phyloP scores from a whole-genome alignment of 2,113 vertebrate genomes.

The Ramphastos sulfuratus region DNA sequence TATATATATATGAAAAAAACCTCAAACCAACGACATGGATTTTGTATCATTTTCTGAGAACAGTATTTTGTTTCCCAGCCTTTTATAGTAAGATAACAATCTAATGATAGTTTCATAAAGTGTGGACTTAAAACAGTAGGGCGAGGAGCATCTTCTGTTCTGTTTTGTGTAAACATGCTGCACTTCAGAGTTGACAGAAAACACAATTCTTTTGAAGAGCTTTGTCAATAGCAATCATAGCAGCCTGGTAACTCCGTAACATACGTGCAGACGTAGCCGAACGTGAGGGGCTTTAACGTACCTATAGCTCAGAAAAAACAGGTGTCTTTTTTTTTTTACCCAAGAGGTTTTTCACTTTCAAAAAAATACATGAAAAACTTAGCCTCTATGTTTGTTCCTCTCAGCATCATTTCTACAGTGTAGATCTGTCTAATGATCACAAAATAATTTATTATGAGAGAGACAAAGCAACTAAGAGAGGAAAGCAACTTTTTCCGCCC shows the following conservation, averaged over 20 bases:
- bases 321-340: not conserved
- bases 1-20: slow-evolving; percentile 8
- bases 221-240: slow-evolving; percentile 41
- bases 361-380: not conserved
- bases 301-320: not conserved
- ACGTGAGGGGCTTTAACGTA: not conserved
- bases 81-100: slow-evolving; percentile 60
- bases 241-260: not conserved
- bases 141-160: slow-evolving; percentile 55
- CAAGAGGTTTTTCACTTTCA: not conserved
- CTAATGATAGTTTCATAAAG: slow-evolving; percentile 56
- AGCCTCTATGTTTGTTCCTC: not conserved
- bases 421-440: not conserved
- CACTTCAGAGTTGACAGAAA: slow-evolving; percentile 48
- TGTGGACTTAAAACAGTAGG: slow-evolving; percentile 46
- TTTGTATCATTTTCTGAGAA: slow-evolving; percentile 46
- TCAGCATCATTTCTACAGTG: not conserved
- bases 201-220: slow-evolving; percentile 29
- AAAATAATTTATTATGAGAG: not conserved
- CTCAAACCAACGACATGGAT: not conserved
- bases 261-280: not conserved
- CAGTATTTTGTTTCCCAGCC: slow-evolving; percentile 30
- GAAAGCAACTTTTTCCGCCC: not conserved
- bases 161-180: slow-evolving; percentile 43
- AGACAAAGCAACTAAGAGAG: not conserved